These are phyloP conservation scores for Alectura lathami DNA, from an alignment of 2,113 vertebrate genomes.

Conservation along the genomic window DNA sequence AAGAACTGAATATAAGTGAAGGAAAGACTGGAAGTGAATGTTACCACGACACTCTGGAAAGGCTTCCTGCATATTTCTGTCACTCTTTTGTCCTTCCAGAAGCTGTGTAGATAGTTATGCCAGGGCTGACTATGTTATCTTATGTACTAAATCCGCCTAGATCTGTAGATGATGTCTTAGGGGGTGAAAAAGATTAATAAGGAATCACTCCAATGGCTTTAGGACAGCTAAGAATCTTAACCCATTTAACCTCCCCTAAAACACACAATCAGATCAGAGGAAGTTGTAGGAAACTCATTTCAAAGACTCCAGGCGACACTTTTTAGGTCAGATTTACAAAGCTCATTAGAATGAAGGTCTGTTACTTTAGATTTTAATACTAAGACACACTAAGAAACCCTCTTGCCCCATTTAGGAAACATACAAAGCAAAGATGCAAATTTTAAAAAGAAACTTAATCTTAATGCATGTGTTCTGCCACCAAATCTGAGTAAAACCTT, in stretches of 20 bases:
- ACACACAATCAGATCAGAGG: conserved; percentile 79
- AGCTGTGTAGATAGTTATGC: conserved; percentile 64
- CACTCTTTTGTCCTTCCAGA: conserved; percentile 70
- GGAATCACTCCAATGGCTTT: conserved; percentile 89
- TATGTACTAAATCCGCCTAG: conserved; percentile 87
- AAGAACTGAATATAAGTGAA: neutral
- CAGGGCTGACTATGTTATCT: conserved; percentile 79
- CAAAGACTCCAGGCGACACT: conserved; percentile 72
- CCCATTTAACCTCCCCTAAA: conserved; percentile 88
- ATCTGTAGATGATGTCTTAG: conserved; percentile 90
- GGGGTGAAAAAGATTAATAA: conserved; percentile 93
- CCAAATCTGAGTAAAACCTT: conserved; percentile 72
- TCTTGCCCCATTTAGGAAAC: conserved; percentile 77
- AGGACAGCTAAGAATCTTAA: conserved; percentile 92
- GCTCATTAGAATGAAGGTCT: conserved; percentile 74
- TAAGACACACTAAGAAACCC: conserved; percentile 75
- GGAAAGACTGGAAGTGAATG: conserved; percentile 14
- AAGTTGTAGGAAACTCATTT: conserved; percentile 80
- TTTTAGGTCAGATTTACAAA: conserved; percentile 76
- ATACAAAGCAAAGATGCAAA: conserved; percentile 71
- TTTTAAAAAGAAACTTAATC: conserved; percentile 74
- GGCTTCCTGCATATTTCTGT: conserved; percentile 41
- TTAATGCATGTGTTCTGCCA: conserved; percentile 71
- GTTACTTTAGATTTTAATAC: conserved; percentile 75
- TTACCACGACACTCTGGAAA: neutral